Evolutionary conservation across 2,797 vertebrate species (phyloP).

Genomic region (Poecilia wingei): DNA sequence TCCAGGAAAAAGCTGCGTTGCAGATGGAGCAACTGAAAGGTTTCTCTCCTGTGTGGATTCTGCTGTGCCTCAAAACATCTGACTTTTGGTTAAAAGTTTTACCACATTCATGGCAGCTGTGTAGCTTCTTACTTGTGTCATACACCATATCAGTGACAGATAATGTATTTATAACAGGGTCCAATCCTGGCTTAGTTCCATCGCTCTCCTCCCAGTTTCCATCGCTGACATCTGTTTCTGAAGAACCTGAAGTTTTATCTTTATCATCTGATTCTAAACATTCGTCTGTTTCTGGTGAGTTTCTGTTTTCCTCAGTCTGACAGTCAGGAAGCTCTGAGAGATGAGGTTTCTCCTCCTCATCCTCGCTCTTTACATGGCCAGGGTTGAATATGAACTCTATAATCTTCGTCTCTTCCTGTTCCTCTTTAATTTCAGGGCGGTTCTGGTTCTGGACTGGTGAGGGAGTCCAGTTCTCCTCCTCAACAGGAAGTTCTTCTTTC

Average conservation of each 20-base stretch:
- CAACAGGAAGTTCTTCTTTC: constrained; percentile 6
- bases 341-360: constrained; percentile 10
- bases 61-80: not conserved
- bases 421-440: constrained; percentile 3
- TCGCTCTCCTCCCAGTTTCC: not conserved
- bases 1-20: not conserved
- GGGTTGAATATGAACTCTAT: constrained; percentile 10
- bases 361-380: constrained; percentile 19
- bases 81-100: not conserved
- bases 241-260: not conserved
- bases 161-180: not conserved
- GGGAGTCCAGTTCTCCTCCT: not conserved
- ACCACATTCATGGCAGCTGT: not conserved
- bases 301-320: not conserved
- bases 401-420: constrained; percentile 8
- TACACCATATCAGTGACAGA: not conserved
- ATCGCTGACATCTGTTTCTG: constrained; percentile 2
- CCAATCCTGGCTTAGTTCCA: not conserved
- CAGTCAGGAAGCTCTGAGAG: not conserved
- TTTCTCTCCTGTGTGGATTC: constrained; percentile 7
- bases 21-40: not conserved
- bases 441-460: constrained; percentile 1
- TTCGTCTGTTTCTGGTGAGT: not conserved
- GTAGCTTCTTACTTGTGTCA: not conserved
- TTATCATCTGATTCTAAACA: constrained; percentile 4